phyloP scores from a whole-genome alignment of 2,113 vertebrate genomes.

The Albula glossodonta region DNA sequence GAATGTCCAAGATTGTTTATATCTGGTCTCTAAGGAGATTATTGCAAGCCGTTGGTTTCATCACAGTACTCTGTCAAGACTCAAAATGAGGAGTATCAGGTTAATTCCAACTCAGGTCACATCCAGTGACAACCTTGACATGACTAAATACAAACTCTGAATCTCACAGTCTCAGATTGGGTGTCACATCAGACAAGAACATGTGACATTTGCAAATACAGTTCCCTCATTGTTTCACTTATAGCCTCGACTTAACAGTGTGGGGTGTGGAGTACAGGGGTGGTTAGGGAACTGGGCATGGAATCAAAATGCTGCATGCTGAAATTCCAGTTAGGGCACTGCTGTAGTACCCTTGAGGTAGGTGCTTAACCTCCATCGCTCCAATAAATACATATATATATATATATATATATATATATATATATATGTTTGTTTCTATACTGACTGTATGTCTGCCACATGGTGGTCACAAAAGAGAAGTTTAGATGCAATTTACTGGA shows the following conservation, averaged over 20 bases:
- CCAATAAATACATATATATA: not conserved
- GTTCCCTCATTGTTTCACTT: too few species aligned
- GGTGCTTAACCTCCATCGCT: not conserved
- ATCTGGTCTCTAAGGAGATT: too few species aligned
- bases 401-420: not conserved
- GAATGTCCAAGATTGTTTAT: too few species aligned
- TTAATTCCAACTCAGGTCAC: too few species aligned
- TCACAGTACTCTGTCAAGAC: too few species aligned
- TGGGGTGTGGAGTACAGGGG: not conserved
- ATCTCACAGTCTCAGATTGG: too few species aligned
- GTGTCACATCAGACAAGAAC: too few species aligned
- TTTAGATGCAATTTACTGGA: not conserved
- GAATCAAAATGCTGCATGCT: not conserved
- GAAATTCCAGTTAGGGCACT: not conserved
- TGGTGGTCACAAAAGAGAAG: not conserved
- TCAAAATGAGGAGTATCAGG: too few species aligned
- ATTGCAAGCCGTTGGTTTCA: too few species aligned
- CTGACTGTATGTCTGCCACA: not conserved
- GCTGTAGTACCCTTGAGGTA: not conserved
- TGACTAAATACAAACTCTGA: too few species aligned
- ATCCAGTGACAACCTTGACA: too few species aligned
- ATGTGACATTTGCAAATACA: too few species aligned
- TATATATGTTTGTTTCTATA: not conserved
- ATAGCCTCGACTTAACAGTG: not conserved
- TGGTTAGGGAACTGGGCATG: not conserved